Conservation (phyloP, 2,888 invertebrate genomes). For the Heliconius ethilla region DNA sequence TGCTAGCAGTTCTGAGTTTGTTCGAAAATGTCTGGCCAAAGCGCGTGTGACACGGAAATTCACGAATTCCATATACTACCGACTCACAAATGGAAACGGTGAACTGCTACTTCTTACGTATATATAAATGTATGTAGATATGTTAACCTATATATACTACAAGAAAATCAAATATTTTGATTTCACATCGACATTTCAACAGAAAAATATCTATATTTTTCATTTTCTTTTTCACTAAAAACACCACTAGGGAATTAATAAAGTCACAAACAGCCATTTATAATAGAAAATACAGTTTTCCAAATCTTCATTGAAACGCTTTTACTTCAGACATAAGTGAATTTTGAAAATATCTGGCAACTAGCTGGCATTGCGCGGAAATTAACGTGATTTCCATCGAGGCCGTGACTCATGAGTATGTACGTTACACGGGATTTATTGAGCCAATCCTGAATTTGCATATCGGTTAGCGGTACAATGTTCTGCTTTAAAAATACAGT, state of each 20-base stretch:
- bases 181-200: background rate
- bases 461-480: constrained; percentile 25
- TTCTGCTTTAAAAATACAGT: constrained; percentile 22
- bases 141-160: background rate
- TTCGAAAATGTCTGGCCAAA: constrained; percentile 21
- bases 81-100: constrained; percentile 2
- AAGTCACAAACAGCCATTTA: too few species aligned
- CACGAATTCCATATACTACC: constrained; percentile 15
- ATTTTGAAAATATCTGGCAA: constrained; percentile 32
- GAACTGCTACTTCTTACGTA: background rate
- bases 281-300: background rate
- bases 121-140: background rate
- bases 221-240: background rate
- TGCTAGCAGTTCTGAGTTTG: constrained; percentile 23
- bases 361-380: constrained; percentile 30
- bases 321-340: background rate
- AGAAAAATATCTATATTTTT: background rate
- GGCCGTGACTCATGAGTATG: constrained; percentile 36
- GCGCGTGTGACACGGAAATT: constrained; percentile 27
- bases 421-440: constrained; percentile 39
- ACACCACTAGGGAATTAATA: background rate
- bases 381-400: constrained; percentile 39
- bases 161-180: too few species aligned
- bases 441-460: constrained; percentile 35
- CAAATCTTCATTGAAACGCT: background rate